Base-by-base conservation (phyloP, 1,140 invertebrate genomes). In the Araneus ventricosus region DNA sequence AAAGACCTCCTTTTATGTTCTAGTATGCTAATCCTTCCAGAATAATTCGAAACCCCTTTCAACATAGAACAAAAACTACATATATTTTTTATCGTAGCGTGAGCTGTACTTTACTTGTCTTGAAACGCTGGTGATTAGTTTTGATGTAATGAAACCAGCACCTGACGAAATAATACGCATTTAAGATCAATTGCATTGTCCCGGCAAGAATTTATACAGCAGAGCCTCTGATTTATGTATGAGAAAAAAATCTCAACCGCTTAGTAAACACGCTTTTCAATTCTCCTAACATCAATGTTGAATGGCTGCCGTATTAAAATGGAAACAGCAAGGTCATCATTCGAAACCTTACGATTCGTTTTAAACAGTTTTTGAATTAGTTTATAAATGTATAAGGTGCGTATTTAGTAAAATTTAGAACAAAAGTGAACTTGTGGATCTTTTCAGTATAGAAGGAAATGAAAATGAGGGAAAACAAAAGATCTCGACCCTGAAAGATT, bases 131-230 rank as follows among this genome's bases (percentile, higher is more conserved):
- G 22, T 30, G 70, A 75, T 75, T 75, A 37, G 34, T 34, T 37
- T 34, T 75, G 30, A 75, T 75, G 70, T 75, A 75, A 75, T 75
- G 70, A 75, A 75, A 75, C 30, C 70, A 37, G 30, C 34, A 17
- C 5, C 70, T 75, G 70, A 37, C 70, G 30, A 75, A 75, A 75
- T 75, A 75, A 34, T 75, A 20, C 70, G 70, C 30, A 75, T 75
- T 75, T 75, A 75, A 75, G 70, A 75, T 75, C 70, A 37, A 75
- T 37, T 75, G 70, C 17, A 75, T 75, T 75, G 70, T 75, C 17
- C 22, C 70, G 5, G 30, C 0, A 34, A 30, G 30, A 75, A 75
- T 75, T 34, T 37, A 75, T 75, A 34, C 34, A 75, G 30, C 4
- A 37, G 17, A 75, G n/a, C n/a, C 30, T 37, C 30, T 75, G 70